Base-by-base conservation (phyloP, 2,113 vertebrate genomes). In the Salvator merianae region DNA sequence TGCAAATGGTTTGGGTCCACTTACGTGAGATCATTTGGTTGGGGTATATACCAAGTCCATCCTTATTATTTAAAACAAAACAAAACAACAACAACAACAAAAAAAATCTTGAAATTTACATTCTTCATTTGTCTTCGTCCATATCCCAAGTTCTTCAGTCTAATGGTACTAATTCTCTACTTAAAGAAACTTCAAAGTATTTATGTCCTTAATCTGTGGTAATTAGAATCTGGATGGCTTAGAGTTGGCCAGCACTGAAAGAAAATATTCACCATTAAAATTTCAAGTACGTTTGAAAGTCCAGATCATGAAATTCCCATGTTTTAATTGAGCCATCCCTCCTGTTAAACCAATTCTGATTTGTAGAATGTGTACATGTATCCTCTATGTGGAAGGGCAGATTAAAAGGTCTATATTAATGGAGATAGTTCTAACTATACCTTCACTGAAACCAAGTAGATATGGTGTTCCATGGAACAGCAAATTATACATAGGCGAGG, bases 211-310 rank as follows among this genome's bases (percentile, higher is more conserved):
- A 20, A 32, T 3, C 5, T 43, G 36, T 32, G 30, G 26, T 53
- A 89, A 63, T 82, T 74, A 73, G 53, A 65, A 69, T 86, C 89
- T 1, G 0, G 78, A 24, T 73, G 80, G 85, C 16, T 0, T 79
- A 83, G 90, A 69, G 32, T 90, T 87, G 82, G 36, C 75, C 84
- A 75, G 6, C 0, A 0, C 68, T 43, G 20, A 0, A 1, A 68
- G 50, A 34, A 82, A 74, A 90, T 82, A 69, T 71, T 90, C 82
- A 65, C 34, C 87, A 50, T 79, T 82, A 73, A 50, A 75, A 50
- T 71, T 62, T 88, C 69, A 88, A 79, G 78, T 82, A 74, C 90
- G 86, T 73, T n/a, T 90, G 83, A 88, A 89, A 91, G 90, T 90
- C 86, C 82, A 79, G 24, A 47, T 28, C 71, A 50, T 84, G 90